Percentiles rank a stretch among this genome's conserved stretches.
Conservation (phyloP, 2,113 vertebrate species). For the Embiotoca jacksoni region DNA sequence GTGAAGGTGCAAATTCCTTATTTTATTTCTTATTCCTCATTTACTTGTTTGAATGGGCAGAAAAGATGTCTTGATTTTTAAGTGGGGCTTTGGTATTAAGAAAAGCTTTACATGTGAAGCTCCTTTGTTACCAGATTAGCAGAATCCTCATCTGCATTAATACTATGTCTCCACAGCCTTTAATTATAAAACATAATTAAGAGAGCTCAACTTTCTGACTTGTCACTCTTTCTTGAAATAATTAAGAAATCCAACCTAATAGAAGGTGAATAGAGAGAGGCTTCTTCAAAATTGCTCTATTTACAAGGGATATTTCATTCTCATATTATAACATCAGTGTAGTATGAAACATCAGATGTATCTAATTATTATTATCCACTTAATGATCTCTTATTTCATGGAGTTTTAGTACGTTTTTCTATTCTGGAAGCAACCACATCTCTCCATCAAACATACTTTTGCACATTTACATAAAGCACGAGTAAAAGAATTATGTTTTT, state of each 20-base stretch:
- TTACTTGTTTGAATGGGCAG: neutral
- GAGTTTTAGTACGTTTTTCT: too few species aligned
- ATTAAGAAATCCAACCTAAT: slow-evolving; percentile 3
- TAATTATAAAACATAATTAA: slow-evolving; percentile 50
- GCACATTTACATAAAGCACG: neutral
- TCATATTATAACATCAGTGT: slow-evolving; percentile 4
- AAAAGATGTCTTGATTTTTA: slow-evolving; percentile 31
- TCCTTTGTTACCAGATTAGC: slow-evolving; percentile 53
- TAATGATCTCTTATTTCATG: neutral
- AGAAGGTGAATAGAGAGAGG: neutral
- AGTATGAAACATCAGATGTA: too few species aligned
- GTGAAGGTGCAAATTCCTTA: neutral
- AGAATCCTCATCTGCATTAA: slow-evolving; percentile 31
- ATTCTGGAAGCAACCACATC: neutral
- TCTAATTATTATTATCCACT: too few species aligned
- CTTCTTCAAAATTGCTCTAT: slow-evolving; percentile 2
- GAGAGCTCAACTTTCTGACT: slow-evolving; percentile 34
- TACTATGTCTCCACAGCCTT: slow-evolving; percentile 20
- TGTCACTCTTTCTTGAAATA: slow-evolving; percentile 13
- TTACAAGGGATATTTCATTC: neutral
- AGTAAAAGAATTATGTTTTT: too few species aligned
- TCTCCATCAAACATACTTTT: neutral
- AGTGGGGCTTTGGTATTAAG: slow-evolving; percentile 29
- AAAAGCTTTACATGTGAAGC: slow-evolving; percentile 24
- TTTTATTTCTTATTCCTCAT: slow-evolving; percentile 6